Evolutionary conservation across 2,113 vertebrate genomes (phyloP).

Genomic region (Tretioscincus oriximinensis): DNA sequence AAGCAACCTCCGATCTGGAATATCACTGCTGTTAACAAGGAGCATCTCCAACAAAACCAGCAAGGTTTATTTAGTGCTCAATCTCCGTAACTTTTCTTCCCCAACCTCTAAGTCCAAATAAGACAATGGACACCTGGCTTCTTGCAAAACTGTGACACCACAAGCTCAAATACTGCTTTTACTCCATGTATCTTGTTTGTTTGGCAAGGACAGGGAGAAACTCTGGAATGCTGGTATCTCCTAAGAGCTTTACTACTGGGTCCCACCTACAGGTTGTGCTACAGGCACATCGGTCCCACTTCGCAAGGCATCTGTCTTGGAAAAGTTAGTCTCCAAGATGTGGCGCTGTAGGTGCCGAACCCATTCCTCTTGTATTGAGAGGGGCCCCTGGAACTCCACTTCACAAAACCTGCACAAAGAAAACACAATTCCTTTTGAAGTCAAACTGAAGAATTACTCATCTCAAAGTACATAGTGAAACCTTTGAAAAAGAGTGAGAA

Average conservation of each 20-base stretch:
- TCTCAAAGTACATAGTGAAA: background rate
- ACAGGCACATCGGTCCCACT: constrained; percentile 63
- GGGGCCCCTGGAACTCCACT: constrained; percentile 92
- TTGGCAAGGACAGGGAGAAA: constrained; percentile 50
- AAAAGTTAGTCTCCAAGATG: constrained; percentile 95
- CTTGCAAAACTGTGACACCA: background rate
- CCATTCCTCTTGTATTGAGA: constrained; percentile 96
- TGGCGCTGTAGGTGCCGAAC: constrained; percentile 93
- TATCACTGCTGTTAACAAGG: constrained; percentile 16
- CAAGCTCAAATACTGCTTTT: constrained; percentile 12
- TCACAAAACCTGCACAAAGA: constrained; percentile 87
- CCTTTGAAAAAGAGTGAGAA: background rate
- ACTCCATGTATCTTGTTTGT: constrained; percentile 56
- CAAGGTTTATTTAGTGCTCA: constrained; percentile 26
- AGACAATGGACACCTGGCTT: constrained; percentile 5
- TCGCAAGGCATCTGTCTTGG: constrained; percentile 74
- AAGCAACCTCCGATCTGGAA: constrained; percentile 17
- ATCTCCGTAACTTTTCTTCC: constrained; percentile 6
- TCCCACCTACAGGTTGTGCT: constrained; percentile 62
- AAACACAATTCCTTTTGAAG: background rate
- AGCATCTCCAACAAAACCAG: constrained; percentile 13
- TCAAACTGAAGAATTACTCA: background rate
- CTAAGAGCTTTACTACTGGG: constrained; percentile 51
- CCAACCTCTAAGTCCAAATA: constrained; percentile 3
- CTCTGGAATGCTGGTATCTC: constrained; percentile 38